Conservation (phyloP, 2,113 vertebrate species). For the crab-eating macaque (Macaca fascicularis) region T2T-MFA8v1.1 NC_088379.1:39427001-39427500, state of each 20-base stretch:
- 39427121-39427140: constrained; percentile 4
- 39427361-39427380: too few species aligned
- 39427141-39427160: neutral
- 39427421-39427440: too few species aligned
- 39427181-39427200: neutral
- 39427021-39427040: constrained; percentile 18
- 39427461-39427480: too few species aligned
- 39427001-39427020: constrained; percentile 50
- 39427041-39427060: neutral
- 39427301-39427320: too few species aligned
- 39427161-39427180: neutral
- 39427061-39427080: constrained; percentile 14
- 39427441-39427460: too few species aligned
- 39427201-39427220: neutral
- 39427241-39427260: neutral
- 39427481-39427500: too few species aligned
- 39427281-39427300: too few species aligned
- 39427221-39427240: neutral
- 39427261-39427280: too few species aligned
- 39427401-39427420: too few species aligned
- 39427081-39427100: constrained; percentile 4
- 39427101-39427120: neutral
- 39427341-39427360: too few species aligned
- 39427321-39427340: too few species aligned
- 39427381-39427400: too few species aligned